These are phyloP conservation scores for Botia almorhae DNA, from an alignment of 2,797 vertebrate genomes.

Conservation along the genomic window DNA sequence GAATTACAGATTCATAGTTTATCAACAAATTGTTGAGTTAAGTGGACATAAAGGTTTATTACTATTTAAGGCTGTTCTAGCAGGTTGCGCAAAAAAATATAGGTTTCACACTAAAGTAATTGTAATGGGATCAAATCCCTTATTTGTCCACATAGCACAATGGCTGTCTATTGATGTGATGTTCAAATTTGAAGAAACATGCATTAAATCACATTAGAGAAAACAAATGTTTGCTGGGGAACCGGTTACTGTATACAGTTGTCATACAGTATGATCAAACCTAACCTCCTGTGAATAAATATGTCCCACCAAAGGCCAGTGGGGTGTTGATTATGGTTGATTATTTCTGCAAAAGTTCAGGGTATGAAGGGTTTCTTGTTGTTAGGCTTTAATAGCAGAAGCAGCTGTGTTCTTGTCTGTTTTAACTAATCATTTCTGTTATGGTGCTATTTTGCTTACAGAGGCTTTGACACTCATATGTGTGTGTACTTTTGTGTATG, in stretches of 20 bases:
- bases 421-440: constrained; percentile 48
- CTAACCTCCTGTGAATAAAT: background rate
- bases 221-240: background rate
- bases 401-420: constrained; percentile 39
- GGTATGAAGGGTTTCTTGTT: background rate
- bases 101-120: too few relatives aligned
- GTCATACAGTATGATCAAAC: background rate
- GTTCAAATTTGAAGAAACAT: background rate
- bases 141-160: too few relatives aligned
- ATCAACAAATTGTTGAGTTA: background rate
- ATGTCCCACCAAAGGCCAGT: constrained; percentile 30
- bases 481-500: constrained; percentile 25
- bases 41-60: background rate
- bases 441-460: constrained; percentile 56
- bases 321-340: background rate
- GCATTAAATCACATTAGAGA: background rate
- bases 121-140: too few relatives aligned
- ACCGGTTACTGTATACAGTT: background rate
- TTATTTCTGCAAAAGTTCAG: constrained; percentile 23
- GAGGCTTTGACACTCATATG: constrained; percentile 5
- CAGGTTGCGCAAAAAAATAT: background rate
- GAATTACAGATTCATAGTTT: background rate
- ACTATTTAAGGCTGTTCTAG: background rate
- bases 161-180: background rate
- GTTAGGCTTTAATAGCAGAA: constrained; percentile 41